Evolutionary conservation across 2,888 invertebrate genomes (phyloP).

Genomic region (Achlya flavicornis): DNA sequence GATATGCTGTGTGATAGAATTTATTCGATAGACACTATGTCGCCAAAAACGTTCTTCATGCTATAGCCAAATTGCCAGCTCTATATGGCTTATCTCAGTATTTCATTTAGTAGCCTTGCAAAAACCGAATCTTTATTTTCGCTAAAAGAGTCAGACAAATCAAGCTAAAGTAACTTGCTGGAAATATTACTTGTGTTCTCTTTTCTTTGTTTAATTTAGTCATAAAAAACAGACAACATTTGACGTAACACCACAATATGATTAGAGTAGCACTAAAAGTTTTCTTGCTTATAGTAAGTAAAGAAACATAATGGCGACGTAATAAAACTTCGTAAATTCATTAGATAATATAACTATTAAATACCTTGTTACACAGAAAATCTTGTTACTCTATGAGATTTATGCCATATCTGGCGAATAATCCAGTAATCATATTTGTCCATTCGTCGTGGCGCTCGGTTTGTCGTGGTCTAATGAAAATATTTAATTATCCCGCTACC

Average conservation of each 20-base stretch:
- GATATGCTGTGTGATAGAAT: conserved; percentile 31
- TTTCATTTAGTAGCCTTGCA: conserved; percentile 13
- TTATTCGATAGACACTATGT: conserved; percentile 43
- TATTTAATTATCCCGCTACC: conserved; percentile 51
- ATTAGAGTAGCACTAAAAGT: too few species aligned
- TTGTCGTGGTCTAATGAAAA: conserved; percentile 49
- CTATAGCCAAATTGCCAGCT: conserved; percentile 26
- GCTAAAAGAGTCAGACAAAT: background rate
- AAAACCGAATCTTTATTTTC: background rate
- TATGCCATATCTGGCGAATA: conserved; percentile 8
- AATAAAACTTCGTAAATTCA: too few species aligned
- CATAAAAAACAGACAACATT: too few species aligned
- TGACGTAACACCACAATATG: too few species aligned
- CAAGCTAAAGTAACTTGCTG: too few species aligned
- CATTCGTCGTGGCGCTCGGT: conserved; percentile 26
- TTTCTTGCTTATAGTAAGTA: too few species aligned
- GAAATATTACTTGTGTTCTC: too few species aligned
- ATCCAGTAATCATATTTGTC: conserved; percentile 38
- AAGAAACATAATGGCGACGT: too few species aligned
- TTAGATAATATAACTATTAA: too few species aligned
- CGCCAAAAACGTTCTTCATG: conserved; percentile 31
- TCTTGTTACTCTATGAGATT: background rate
- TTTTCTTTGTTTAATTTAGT: too few species aligned
- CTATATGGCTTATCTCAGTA: conserved; percentile 22
- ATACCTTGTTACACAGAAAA: background rate